phyloP scores from a whole-genome alignment of 2,888 invertebrate species.

The Neuroscelio doddi region DNA sequence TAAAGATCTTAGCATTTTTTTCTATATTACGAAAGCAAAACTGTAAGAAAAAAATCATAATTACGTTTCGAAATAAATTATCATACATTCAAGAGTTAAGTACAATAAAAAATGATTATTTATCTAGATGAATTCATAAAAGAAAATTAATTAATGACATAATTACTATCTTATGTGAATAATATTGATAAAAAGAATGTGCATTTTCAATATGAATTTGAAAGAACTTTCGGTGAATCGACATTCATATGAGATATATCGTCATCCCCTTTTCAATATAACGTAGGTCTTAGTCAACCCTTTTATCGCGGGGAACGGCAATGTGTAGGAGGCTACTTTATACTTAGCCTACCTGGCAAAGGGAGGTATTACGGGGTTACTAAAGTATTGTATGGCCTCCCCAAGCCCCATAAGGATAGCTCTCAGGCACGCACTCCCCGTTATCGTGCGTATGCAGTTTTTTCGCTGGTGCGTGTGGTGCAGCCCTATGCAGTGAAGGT shows the following conservation, averaged over 20 bases:
- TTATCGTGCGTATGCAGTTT: conserved; percentile 67
- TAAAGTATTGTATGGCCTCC: conserved; percentile 71
- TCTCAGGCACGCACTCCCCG: conserved; percentile 67
- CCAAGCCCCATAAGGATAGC: conserved; percentile 71
- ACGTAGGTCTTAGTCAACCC: conserved; percentile 41
- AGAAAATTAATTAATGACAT: too few species aligned
- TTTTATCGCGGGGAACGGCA: conserved; percentile 43
- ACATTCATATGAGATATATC: conserved; percentile 31
- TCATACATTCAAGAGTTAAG: too few species aligned
- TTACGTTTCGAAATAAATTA: too few species aligned
- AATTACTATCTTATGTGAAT: too few species aligned
- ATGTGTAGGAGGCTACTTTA: conserved; percentile 53
- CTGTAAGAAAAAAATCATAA: too few species aligned
- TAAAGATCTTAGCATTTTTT: too few species aligned
- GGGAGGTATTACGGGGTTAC: conserved; percentile 70
- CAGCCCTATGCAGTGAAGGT: conserved; percentile 69
- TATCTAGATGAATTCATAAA: too few species aligned
- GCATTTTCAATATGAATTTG: not conserved
- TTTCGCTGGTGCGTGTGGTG: conserved; percentile 57
- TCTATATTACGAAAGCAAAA: too few species aligned
- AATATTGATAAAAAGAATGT: too few species aligned
- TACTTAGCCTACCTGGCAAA: conserved; percentile 62
- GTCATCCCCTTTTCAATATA: conserved; percentile 30
- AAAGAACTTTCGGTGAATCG: conserved; percentile 16
- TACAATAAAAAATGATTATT: too few species aligned